Evolutionary conservation across 2,797 vertebrate species (phyloP), one percentile per base, ranked within the genome.

Genomic region (Buphagus erythrorhynchus): DNA sequence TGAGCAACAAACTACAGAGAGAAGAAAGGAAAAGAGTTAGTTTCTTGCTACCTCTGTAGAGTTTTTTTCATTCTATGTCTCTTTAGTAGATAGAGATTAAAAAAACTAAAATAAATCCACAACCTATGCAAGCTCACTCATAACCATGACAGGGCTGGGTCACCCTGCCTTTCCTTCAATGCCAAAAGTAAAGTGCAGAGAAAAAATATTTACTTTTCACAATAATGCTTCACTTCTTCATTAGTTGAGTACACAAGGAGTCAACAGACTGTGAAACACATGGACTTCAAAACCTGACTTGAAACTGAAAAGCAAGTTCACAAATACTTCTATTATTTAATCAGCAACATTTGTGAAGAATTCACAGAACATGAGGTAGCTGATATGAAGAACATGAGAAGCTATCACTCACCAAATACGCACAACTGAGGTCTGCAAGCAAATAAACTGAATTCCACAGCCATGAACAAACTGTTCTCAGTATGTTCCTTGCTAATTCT

Each of bases 1-100:
- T 99, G 99, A 84, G 99, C 99, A 75, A 99, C 99, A 97, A 99
- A 99, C 99, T 99, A 88, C 36, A 75, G 62, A 73, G 91, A 97
- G 69, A 98, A 96, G 45, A 91, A 93, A 96, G 58, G 63, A 59
- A 90, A 69, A 93, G 3, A 20, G 43, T 96, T 88, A 96, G 65
- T 91, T 63, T 40, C 59, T 45, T 33, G 11, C n/a, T 33, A 18
- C 6, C 9, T 35, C 31, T 90, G 14, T 31, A 26, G 92, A 75
- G 25, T 12, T 71, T 49, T 49, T 71, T 91, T 18, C 25, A 58
- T 65, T 33, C 24, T 61, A 10, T 16, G 7, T 61, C 21, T 22
- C 26, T 61, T 66, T 51, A 77, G 33, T 38, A 74, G 24, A 49
- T 3, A 67, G 43, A 40, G 3, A 55, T 28, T 18, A 13, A 57